Base-by-base conservation (phyloP, 2,888 invertebrate genomes). In the Drosophila lacicola region DNA sequence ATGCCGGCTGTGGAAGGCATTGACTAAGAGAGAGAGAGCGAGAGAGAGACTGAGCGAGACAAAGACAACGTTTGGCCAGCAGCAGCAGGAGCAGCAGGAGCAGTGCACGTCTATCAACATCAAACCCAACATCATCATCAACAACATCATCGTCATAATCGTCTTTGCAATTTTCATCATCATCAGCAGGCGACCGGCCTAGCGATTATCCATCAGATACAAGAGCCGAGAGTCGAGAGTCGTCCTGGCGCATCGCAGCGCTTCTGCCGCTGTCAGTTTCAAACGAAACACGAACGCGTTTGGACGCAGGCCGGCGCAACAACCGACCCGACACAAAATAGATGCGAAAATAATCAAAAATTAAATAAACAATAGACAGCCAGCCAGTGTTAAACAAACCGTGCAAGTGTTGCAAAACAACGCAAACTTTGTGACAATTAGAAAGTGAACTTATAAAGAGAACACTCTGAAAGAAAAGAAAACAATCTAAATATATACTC, bases 211-310 rank as follows among this genome's bases (percentile, higher is more conserved):
- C 80, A 54, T 71, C 61, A 66, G 66, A 55, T 56, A 44, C 58
- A 29, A 63, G 19, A 49, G 39, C 41, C 42, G 71, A 70, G 65
- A 85, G 89, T 74, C 42, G 71, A 70, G 65, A 85, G 89, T 74
- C 80, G 64, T 86, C 85, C 89, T 86, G 80, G 50, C 78, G 74
- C 75, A 67, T 77, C 74, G 65, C 63, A 61, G 47, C 70, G 64
- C 65, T 74, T 49, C 57, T 46, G 57, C 72, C 44, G 69, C 80
- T 80, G 88, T 92, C 90, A 92, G 92, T 92, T 92, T 92, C 91
- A 82, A 78, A 82, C 84, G 91, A 91, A 91, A 92, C 92, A 91
- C 90, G 91, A 91, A 90, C 90, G 91, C 88, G 91, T 80, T 82
- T 85, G 89, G 90, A 84, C 88, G 88, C 80, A 80, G 74, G 47